Base-by-base conservation (phyloP, 2,888 invertebrate genomes). In the Tachina lurida region DNA sequence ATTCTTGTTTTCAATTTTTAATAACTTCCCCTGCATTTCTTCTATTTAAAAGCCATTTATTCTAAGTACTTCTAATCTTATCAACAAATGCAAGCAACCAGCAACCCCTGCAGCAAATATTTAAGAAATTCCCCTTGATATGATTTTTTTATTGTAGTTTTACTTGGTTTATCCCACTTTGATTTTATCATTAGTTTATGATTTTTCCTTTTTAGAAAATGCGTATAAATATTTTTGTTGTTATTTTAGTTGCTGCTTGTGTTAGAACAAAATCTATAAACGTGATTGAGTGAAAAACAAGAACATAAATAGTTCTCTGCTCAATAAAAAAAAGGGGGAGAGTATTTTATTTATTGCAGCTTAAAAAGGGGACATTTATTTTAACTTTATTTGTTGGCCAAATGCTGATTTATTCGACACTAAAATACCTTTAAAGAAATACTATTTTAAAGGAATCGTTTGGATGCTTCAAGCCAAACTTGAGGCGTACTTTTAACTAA, bases 121-220 rank as follows among this genome's bases (percentile, higher is more conserved):
- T 15, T 4, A 71, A 4, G 9, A n/a, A 54, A 41, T n/a, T 31
- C 15, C 60, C 58, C 41, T 22, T 49, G 19, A 47, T 56, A 15
- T 56, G 13, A 17, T n/a, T 68, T 58, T 22, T 43, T 49, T 63
- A 8, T 49, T 49, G 63, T 45, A 39, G 9, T 7, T 19, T 52
- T 22, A n/a, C 47, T 22, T n/a, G 3, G 41, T 60, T 60, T 52
- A 9, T 60, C 52, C 41, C 43, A 43, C 47, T 77, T 62, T 62
- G 22, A 54, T 78, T 78, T 62, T 78, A 52, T 62, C 62, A 70
- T 70, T 43, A 70, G 43, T 70, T 78, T 52, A 78, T 70, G 43
- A 8, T 12, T 31, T 31, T 31, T 31, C 7, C 31, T 31, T 62
- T 58, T 58, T 58, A 17, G 9, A 58, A 47, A 56, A 13, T 39